Evolutionary conservation across 2,888 invertebrate genomes (phyloP).

Genomic region (Atrina japonica): DNA sequence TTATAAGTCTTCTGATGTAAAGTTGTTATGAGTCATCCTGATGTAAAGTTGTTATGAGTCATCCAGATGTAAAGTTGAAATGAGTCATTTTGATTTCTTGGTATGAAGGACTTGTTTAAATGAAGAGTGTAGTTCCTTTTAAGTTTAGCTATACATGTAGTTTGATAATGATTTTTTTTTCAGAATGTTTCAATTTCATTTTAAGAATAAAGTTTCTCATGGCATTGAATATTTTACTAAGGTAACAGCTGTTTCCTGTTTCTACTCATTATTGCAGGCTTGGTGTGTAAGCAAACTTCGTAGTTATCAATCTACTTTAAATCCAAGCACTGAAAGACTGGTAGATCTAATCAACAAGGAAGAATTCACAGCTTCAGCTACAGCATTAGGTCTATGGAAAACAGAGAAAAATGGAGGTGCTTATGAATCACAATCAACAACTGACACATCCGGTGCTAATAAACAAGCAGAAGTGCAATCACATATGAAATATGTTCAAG

Average conservation of each 20-base stretch:
- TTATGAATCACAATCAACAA: slow-evolving; percentile 4
- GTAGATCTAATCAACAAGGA: slow-evolving; percentile 85
- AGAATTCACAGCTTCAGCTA: slow-evolving; percentile 84
- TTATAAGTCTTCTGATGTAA: too few species aligned
- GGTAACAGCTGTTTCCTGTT: too few species aligned
- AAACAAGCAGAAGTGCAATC: background rate
- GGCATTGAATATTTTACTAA: background rate
- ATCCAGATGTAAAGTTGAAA: too few species aligned
- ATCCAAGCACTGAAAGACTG: slow-evolving; percentile 80
- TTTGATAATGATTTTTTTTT: too few species aligned
- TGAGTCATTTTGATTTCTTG: too few species aligned
- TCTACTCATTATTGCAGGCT: slow-evolving; percentile 66
- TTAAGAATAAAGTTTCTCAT: too few species aligned
- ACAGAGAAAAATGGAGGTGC: slow-evolving; percentile 12
- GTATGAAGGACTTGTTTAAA: too few species aligned
- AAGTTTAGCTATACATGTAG: too few species aligned
- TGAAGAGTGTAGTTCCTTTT: too few species aligned
- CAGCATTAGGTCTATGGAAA: slow-evolving; percentile 82
- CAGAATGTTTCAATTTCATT: too few species aligned
- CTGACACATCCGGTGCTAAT: slow-evolving; percentile 26
- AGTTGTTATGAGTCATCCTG: too few species aligned
- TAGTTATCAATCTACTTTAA: slow-evolving; percentile 71
- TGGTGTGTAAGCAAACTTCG: slow-evolving; percentile 79
- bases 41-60: too few species aligned
- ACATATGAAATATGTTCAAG: background rate